These are phyloP conservation scores for Chionoecetes opilio DNA, from an alignment of 1,140 invertebrate species.

Conservation along the genomic window DNA sequence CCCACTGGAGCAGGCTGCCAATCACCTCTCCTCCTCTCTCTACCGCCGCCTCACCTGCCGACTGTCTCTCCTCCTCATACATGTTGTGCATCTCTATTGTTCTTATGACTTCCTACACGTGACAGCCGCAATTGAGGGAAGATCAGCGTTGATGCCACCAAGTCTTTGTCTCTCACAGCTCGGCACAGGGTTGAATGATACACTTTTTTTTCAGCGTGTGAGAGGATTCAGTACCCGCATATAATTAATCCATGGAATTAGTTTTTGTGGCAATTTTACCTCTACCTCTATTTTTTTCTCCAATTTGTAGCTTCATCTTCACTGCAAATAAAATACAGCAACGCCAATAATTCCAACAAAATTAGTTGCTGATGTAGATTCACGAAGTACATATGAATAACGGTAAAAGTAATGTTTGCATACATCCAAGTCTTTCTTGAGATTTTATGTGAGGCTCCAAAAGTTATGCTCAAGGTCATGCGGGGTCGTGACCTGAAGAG, in stretches of 20 bases:
- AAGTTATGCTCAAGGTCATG: not conserved
- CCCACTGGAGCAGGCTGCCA: not conserved
- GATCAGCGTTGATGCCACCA: too few relatives aligned
- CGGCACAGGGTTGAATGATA: not conserved
- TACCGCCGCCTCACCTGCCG: not conserved
- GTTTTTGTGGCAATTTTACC: too few relatives aligned
- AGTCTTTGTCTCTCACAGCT: not conserved
- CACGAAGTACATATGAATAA: too few relatives aligned
- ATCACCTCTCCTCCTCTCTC: not conserved
- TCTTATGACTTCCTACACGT: not conserved
- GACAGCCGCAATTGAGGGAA: too few relatives aligned
- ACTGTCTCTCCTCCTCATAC: not conserved
- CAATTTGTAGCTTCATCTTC: not conserved
- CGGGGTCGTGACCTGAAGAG: not conserved
- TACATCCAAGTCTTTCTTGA: not conserved
- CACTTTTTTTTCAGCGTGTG: not conserved
- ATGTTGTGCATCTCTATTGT: not conserved
- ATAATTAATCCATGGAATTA: too few relatives aligned
- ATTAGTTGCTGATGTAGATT: too few relatives aligned
- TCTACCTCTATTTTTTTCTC: not conserved
- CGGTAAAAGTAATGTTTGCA: not conserved
- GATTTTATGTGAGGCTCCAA: not conserved
- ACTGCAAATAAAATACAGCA: too few relatives aligned
- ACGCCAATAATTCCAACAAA: too few relatives aligned
- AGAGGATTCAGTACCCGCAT: not conserved